Base-by-base conservation (phyloP, 1,140 invertebrate species). In the Mizuhopecten yessoensis region DNA sequence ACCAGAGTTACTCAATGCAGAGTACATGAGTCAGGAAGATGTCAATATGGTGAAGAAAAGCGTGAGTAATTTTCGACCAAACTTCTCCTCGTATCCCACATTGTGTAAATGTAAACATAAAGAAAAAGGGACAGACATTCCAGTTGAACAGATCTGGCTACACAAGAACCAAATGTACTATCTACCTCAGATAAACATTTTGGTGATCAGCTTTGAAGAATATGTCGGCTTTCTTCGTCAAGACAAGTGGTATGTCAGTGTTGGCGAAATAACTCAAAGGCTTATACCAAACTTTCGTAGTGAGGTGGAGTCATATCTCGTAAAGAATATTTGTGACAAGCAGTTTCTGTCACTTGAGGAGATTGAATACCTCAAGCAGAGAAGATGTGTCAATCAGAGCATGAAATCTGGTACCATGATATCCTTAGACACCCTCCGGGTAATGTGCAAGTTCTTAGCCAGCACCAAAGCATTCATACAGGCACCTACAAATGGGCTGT, bases 101-200 rank as follows among this genome's bases (percentile, higher is more conserved):
- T 7, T 42, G 11, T 92, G 91, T 88, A 88, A 13, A 45, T 92
- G 91, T 90, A 33, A 33, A 1, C 33, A 39, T 45, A 33, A 34
- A 33, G 87, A 86, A 17, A 90, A 90, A 34, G 34, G 89, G 29
- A 86, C 39, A 2, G 75, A 88, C 36, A 88, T 88, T 42, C 87
- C 89, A 13, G 86, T 92, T 13, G 91, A 92, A 75, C 91, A 92
- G 34, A 92, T 92, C 33, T 92, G 91, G 91, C 33, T 92, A n/a
- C 89, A 86, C 49, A 34, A 87, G 39, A 87, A 89, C 13, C 91
- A 92, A 29, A 87, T 92, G 88, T 92, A 92, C 34, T 92, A 88
- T 34, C n/a, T 92, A n/a, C 89, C 89, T 29, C 91, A 92, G 23
- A 87, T 90, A 34, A 75, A 45, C 15, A 89, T 92, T 34, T 13